phyloP scores from a whole-genome alignment of 1,140 invertebrate genomes.

The Brachystomella parvula region DNA sequence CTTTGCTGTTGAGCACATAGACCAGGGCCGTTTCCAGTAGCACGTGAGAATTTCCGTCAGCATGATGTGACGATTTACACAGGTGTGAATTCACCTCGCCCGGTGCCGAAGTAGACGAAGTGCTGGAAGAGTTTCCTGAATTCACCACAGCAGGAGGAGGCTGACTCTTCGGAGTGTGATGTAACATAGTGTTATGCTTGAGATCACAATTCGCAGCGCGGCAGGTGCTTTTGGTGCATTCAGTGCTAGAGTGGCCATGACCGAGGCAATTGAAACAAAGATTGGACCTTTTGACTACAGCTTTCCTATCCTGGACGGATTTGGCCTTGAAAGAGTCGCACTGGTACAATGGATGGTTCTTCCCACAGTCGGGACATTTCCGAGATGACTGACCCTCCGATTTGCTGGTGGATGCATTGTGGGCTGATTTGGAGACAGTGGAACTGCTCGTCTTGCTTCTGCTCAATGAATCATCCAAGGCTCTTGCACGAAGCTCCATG shows the following conservation, averaged over 20 bases:
- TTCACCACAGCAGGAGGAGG: background rate
- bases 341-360: background rate
- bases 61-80: background rate
- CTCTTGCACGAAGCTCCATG: constrained; percentile 5
- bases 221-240: background rate
- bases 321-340: background rate
- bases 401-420: background rate
- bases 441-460: background rate
- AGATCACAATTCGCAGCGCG: background rate
- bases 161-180: background rate
- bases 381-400: background rate
- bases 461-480: background rate
- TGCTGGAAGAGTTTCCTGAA: background rate
- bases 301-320: background rate
- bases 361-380: background rate
- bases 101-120: background rate
- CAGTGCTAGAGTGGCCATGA: background rate
- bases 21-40: constrained; percentile 4
- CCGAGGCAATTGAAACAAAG: constrained; percentile 10
- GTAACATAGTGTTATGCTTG: constrained; percentile 10
- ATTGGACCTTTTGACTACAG: background rate
- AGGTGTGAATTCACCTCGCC: background rate
- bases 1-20: background rate
- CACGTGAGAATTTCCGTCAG: background rate
- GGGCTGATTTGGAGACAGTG: background rate